Base-by-base conservation (phyloP, 2,797 vertebrate genomes). In the Hoplostethus mediterraneus region DNA sequence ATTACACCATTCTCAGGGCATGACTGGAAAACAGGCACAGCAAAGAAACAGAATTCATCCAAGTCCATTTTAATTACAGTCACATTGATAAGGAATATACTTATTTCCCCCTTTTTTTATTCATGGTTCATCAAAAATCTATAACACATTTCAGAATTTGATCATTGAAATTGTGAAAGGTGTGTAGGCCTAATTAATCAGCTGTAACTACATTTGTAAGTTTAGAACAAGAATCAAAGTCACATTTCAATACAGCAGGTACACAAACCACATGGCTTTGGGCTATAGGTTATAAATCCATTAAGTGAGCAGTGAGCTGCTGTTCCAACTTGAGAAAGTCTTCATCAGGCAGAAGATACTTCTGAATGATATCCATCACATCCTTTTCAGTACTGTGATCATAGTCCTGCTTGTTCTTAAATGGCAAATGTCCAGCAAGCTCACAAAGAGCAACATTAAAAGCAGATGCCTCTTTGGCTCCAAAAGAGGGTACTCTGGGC, bases 381-480 rank as follows among this genome's bases (percentile, higher is more conserved):
- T 86, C 78, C 0, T 67, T 87, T 85, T 99, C 97, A 0, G 95
- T 95, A 14, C 94, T 75, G 1, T 11, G 79, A 45, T 90, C 80
- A 59, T 90, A 99, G 77, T 96, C 95, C 30, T 86, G 55, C 55
- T 87, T 83, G 40, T 93, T 92, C 66, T 97, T 96, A 57, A 97
- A 88, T 0, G 97, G 96, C 25, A 98, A 91, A 89, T 97, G 95
- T 12, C 97, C 97, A 0, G 96, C 97, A 52, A 99, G 93, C 80
- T 99, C 98, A 81, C 98, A 99, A 0, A 99, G 89, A 1, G 97
- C 98, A 14, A 98, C 96, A 0, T 95, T 97, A 73, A 97, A 96
- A 0, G 95, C 95, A 0, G 93, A 89, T 0, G 94, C 89, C 57
- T 95, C 95, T 83, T 98, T 97, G 14, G 93, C 77, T 0, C 96